Conservation (phyloP, 2,113 vertebrate species). For the Falco punctatus region DNA sequence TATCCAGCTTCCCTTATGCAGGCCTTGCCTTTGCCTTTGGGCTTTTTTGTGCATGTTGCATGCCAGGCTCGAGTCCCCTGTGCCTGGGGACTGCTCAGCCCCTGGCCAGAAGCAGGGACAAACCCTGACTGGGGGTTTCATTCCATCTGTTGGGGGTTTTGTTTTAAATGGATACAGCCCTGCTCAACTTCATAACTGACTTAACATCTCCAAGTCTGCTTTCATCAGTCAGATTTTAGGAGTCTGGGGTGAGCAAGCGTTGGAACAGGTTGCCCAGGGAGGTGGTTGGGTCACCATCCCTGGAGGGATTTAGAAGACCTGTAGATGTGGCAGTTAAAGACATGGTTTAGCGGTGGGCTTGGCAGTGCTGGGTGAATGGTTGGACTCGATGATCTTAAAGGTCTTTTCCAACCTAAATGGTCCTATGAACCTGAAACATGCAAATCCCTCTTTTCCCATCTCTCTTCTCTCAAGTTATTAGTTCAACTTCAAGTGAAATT, state of each 20-base stretch:
- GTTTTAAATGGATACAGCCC: not conserved
- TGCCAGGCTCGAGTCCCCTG: not conserved
- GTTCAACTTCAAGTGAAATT: not conserved
- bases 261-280: too few species aligned
- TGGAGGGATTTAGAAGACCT: too few species aligned
- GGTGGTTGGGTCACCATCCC: too few species aligned
- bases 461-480: not conserved
- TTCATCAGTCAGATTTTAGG: not conserved
- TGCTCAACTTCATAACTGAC: not conserved
- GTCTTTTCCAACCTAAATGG: too few species aligned
- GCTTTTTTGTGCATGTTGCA: not conserved
- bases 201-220: not conserved
- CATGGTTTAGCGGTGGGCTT: too few species aligned
- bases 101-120: not conserved
- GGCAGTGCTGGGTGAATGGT: too few species aligned
- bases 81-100: fast-evolving
- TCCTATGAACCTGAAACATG: not conserved
- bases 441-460: not conserved
- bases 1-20: not conserved
- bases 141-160: not conserved
- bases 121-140: not conserved
- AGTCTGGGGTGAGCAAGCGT: not conserved
- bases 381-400: too few species aligned
- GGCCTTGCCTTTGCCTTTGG: not conserved
- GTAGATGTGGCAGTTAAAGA: too few species aligned